These are phyloP conservation scores for Misgurnus mizolepis DNA, from an alignment of 2,113 vertebrate genomes.

Conservation along the genomic window DNA sequence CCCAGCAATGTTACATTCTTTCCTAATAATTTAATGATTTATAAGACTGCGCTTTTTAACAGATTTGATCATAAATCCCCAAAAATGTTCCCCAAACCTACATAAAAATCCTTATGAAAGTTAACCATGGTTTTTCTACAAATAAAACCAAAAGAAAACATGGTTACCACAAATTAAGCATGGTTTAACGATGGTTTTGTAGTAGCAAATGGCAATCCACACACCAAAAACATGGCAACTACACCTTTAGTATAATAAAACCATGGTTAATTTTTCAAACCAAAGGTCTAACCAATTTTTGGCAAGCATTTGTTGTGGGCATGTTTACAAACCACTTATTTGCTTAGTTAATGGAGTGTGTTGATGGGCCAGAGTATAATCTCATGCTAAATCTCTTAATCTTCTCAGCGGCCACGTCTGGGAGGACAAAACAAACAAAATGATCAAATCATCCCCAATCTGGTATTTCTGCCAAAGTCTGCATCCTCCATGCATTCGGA, in stretches of 20 bases:
- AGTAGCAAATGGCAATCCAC: too few relatives aligned
- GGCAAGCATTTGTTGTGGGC: not conserved
- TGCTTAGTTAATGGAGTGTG: conserved; percentile 38
- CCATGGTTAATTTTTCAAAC: not conserved
- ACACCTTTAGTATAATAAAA: too few relatives aligned
- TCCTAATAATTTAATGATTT: too few relatives aligned
- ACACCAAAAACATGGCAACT: too few relatives aligned
- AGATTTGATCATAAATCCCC: too few relatives aligned
- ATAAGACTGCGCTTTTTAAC: too few relatives aligned
- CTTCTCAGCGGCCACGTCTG: conserved; percentile 36
- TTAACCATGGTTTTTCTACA: too few relatives aligned
- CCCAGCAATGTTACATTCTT: not conserved
- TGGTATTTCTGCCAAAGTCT: not conserved
- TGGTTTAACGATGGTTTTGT: too few relatives aligned
- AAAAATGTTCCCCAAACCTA: not conserved
- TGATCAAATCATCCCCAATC: conserved; percentile 5
- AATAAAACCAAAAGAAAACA: too few relatives aligned
- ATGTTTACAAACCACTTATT: conserved; percentile 44
- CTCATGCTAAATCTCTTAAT: conserved; percentile 47
- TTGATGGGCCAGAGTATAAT: conserved; percentile 32
- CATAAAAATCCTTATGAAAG: too few relatives aligned
- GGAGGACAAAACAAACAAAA: conserved; percentile 40
- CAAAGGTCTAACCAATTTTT: not conserved
- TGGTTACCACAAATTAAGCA: too few relatives aligned
- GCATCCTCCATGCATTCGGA: not conserved